Base-by-base conservation (phyloP, 2,888 invertebrate genomes). In the Nymphalis polychloros region DNA sequence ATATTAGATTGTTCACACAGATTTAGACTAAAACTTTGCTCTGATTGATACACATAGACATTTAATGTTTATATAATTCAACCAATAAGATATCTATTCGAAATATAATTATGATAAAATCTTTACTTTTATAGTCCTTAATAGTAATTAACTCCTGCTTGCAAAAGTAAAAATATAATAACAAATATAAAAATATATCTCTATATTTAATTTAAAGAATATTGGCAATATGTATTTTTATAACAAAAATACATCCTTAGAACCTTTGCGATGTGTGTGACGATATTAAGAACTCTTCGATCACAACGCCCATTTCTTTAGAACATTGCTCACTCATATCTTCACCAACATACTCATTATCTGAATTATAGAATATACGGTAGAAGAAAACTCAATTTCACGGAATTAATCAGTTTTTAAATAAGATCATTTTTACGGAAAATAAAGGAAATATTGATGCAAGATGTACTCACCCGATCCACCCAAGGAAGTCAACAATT, bases 401-500 rank as follows among this genome's bases (percentile, higher is more conserved):
- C 8, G n/a, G 23, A 48, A n/a, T 17, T 62, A 48, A 48, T 55
- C n/a, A 13, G 41, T 35, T 64, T 75, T 41, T 73, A 79, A 77
- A 77, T 72, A 57, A 71, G 31, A 75, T 74, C 75, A 77, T 70
- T 49, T 67, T 46, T 47, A 49, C 74, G 63, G 68, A 77, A 80
- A 81, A 79, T 78, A 76, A 78, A 75, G 72, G 77, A 81, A 86
- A 83, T 86, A 85, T 82, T 84, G 81, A 81, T 84, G 80, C 78
- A 84, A 83, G 78, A 69, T 74, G 82, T 85, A 90, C 92, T 90
- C 84, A 91, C 91, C 91, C 85, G 87, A 84, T 87, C 82, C 87
- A 84, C 85, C 85, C 85, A 84, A 86, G 81, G 86, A 86, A 89
- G 85, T 86, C 85, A 85, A 86, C 85, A 86, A 84, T 83, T 84